Conservation (phyloP, 2,797 vertebrate genomes). For the Rhodeus uyekii region DNA sequence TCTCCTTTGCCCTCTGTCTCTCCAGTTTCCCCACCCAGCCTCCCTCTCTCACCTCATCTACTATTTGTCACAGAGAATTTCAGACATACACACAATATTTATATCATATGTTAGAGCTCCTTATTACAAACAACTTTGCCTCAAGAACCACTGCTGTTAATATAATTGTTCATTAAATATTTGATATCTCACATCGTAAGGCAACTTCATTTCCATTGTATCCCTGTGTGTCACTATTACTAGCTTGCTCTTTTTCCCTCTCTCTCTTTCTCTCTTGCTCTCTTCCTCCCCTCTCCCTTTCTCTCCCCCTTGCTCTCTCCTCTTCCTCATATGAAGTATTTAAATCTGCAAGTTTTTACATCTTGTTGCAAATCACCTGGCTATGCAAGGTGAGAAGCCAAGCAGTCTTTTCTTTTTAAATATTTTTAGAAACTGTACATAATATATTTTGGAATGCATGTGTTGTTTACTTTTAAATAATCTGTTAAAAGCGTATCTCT, state of each 20-base stretch:
- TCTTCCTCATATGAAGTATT: slow-evolving; percentile 15
- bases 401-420: not conserved
- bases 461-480: too few relatives aligned
- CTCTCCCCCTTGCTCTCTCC: not conserved
- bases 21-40: too few relatives aligned
- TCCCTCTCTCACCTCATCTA: too few relatives aligned
- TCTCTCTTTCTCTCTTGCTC: too few relatives aligned
- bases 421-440: not conserved
- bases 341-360: slow-evolving; percentile 3
- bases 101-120: not conserved
- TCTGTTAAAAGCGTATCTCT: not conserved
- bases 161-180: not conserved
- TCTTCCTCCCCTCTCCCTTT: not conserved
- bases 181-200: too few relatives aligned
- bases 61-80: too few relatives aligned
- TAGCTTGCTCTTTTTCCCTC: not conserved
- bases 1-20: too few relatives aligned
- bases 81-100: not conserved
- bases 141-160: not conserved
- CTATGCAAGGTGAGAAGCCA: not conserved
- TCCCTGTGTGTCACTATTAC: not conserved
- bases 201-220: not conserved
- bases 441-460: not conserved
- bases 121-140: not conserved
- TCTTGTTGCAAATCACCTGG: not conserved